Conservation (phyloP, 2,888 invertebrate species). For the Brenthis hecate region DNA sequence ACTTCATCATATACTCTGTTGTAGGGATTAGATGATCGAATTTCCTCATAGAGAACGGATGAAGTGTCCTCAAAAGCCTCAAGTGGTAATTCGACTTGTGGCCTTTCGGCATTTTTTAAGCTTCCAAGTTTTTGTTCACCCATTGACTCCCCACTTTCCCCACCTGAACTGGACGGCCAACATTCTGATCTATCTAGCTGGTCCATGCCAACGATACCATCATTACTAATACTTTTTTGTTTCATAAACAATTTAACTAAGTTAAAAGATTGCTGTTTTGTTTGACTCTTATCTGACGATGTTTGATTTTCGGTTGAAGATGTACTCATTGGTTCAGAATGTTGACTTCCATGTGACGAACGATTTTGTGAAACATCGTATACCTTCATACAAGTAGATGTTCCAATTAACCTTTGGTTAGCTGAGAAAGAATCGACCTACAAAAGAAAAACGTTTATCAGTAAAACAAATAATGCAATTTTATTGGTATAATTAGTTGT, state of each 20-base stretch:
- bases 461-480: slow-evolving; percentile 30
- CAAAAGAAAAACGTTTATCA: slow-evolving; percentile 51
- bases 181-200: slow-evolving; percentile 88
- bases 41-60: slow-evolving; percentile 67
- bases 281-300: slow-evolving; percentile 77
- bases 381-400: slow-evolving; percentile 74
- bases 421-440: slow-evolving; percentile 78
- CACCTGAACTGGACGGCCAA: slow-evolving; percentile 87
- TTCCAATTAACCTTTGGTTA: slow-evolving; percentile 73
- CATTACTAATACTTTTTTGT: slow-evolving; percentile 92
- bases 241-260: slow-evolving; percentile 94
- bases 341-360: slow-evolving; percentile 71
- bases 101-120: slow-evolving; percentile 59
- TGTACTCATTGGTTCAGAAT: slow-evolving; percentile 79
- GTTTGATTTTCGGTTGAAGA: slow-evolving; percentile 78
- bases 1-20: slow-evolving; percentile 75
- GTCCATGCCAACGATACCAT: slow-evolving; percentile 88
- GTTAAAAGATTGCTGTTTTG: slow-evolving; percentile 89
- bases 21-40: slow-evolving; percentile 59
- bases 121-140: slow-evolving; percentile 69
- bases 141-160: slow-evolving; percentile 83
- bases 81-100: slow-evolving; percentile 81
- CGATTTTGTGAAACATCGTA: slow-evolving; percentile 76
- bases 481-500: slow-evolving; percentile 33
- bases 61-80: slow-evolving; percentile 74